phyloP scores from a whole-genome alignment of 2,113 vertebrate species.

The Mandrillus leucophaeus region DNA sequence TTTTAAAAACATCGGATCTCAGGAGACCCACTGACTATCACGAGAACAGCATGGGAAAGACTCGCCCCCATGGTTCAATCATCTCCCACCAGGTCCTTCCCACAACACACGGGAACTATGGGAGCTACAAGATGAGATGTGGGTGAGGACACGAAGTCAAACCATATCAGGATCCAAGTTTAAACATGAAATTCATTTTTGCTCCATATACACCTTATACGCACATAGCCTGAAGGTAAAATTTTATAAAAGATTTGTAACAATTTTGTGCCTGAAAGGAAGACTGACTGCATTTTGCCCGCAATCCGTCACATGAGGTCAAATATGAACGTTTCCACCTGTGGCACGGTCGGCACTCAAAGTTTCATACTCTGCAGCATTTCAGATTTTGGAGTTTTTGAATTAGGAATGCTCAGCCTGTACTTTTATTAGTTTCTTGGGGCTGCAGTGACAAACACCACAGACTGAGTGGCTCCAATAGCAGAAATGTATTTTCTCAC shows the following conservation, averaged over 20 bases:
- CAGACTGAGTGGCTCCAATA: neutral
- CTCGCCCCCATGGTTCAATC: too few species aligned
- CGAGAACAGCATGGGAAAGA: too few species aligned
- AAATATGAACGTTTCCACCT: neutral
- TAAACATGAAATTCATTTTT: neutral
- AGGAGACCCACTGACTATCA: too few species aligned
- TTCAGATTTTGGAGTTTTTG: neutral
- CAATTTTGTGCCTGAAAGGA: neutral
- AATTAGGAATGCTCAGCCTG: neutral
- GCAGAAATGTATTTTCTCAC: neutral
- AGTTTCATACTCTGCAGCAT: neutral
- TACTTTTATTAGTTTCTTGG: neutral
- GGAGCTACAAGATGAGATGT: too few species aligned
- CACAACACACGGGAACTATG: too few species aligned
- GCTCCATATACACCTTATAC: neutral
- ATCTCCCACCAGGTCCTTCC: too few species aligned
- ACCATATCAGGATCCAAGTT: neutral
- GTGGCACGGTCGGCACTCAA: neutral
- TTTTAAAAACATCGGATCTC: too few species aligned
- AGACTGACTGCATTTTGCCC: neutral
- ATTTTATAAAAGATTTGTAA: neutral
- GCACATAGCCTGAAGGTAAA: neutral
- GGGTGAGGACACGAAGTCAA: too few species aligned
- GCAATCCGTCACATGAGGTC: neutral
- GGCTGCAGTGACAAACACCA: neutral